Base-by-base conservation (phyloP, 2,888 invertebrate species). In the Ceramica pisi region DNA sequence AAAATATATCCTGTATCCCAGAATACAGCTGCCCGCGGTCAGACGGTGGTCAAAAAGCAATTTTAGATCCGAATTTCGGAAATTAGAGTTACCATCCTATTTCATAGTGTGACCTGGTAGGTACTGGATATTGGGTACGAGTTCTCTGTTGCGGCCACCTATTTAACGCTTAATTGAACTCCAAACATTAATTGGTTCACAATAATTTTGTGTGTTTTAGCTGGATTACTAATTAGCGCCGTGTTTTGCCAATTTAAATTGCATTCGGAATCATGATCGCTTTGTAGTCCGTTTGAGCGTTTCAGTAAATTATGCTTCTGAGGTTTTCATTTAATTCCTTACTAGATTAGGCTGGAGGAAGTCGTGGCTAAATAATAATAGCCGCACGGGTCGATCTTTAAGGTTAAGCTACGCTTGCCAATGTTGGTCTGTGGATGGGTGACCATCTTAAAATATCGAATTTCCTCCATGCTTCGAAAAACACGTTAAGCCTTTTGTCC, bases 121-220 rank as follows among this genome's bases (percentile, higher is more conserved):
- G 77, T 83, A 85, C 87, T 81, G 76, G 80, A 74, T 82, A 85
- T 87, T 78, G 87, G 83, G 84, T 71, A 65, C 71, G 79, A 80
- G 85, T 89, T 86, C 88, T 87, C 88, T 88, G 86, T 87, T 86
- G 88, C 77, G 75, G 88, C 74, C 83, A 80, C 85, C 87, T 90
- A 92, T 92, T 92, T 90, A 88, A 86, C 90, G 89, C 87, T 89
- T 90, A 91, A 93, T 93, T 90, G 89, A 88, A 85, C 83, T 75
- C 72, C 75, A 67, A 81, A 86, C 84, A 86, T 86, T 86, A 83
- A 88, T 84, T 78, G 80, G 80, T 83, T 81, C 81, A 80, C 80
- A 71, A 81, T 83, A 78, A 77, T 69, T 83, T 71, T 70, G 70
- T 78, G 66, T 84, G 76, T 83, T 72, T 67, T 72, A 75, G 74